phyloP scores from a whole-genome alignment of 2,113 vertebrate species.

The Antechinus flavipes region DNA sequence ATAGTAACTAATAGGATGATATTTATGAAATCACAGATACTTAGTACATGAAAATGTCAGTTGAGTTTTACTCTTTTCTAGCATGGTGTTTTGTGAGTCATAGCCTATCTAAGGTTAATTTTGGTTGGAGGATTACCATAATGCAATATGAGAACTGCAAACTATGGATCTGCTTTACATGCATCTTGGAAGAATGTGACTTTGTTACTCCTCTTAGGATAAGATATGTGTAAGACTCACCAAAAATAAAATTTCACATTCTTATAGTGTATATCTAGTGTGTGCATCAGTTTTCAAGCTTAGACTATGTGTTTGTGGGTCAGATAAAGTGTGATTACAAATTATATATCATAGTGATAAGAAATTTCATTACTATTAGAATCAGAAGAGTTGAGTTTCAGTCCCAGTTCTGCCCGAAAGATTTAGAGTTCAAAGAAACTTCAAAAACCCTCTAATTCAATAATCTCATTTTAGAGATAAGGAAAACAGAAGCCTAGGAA shows the following conservation, averaged over 20 bases:
- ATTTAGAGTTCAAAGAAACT: neutral
- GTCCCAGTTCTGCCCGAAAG: neutral
- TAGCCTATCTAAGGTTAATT: too few relatives aligned
- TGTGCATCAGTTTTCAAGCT: neutral
- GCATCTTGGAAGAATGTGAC: neutral
- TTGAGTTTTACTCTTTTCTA: too few relatives aligned
- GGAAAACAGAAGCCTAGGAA: neutral
- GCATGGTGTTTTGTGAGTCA: too few relatives aligned
- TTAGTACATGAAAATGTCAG: too few relatives aligned
- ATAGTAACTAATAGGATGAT: too few relatives aligned
- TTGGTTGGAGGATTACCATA: too few relatives aligned
- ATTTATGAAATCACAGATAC: too few relatives aligned
- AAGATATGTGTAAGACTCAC: neutral
- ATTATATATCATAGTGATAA: neutral
- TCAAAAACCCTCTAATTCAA: neutral
- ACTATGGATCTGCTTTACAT: neutral
- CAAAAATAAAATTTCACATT: neutral
- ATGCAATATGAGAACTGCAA: too few relatives aligned
- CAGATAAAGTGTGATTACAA: neutral
- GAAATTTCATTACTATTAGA: neutral
- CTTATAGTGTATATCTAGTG: neutral
- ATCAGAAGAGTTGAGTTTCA: neutral
- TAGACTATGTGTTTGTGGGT: too few relatives aligned
- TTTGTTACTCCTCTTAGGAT: neutral
- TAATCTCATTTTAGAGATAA: neutral